phyloP scores from a whole-genome alignment of 2,888 invertebrate species.

The Stenurella melanura region DNA sequence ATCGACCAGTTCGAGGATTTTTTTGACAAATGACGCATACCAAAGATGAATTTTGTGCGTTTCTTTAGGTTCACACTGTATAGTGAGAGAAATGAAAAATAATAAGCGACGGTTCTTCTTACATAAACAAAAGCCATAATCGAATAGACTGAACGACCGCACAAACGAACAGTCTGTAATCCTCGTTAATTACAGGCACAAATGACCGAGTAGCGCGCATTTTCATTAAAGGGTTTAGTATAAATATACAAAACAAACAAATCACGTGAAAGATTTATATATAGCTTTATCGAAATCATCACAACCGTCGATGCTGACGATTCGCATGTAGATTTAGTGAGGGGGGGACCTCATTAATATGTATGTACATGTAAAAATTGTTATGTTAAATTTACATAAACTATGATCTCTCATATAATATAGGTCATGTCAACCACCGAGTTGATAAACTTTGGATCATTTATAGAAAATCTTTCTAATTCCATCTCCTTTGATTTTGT shows the following conservation, averaged over 20 bases:
- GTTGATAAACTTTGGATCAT: not conserved
- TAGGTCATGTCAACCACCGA: constrained; percentile 4
- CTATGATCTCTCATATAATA: not conserved
- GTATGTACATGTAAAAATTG: constrained; percentile 20
- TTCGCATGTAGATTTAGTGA: constrained; percentile 17
- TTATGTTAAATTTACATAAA: not conserved
- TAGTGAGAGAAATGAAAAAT: constrained; percentile 21
- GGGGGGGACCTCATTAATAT: constrained; percentile 5
- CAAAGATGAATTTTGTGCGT: no score
- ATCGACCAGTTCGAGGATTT: no score
- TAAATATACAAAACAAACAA: constrained; percentile 58
- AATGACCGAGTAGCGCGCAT: constrained; percentile 55
- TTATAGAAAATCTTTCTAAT: no score
- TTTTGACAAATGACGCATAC: no score
- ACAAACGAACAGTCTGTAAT: constrained; percentile 52
- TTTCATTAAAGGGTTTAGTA: constrained; percentile 59
- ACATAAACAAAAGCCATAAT: constrained; percentile 37
- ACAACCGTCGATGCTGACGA: not conserved
- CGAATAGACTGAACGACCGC: constrained; percentile 25
- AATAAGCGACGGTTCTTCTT: constrained; percentile 29
- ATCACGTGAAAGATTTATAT: constrained; percentile 38
- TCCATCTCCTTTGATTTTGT: no score
- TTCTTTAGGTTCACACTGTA: no score
- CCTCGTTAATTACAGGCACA: constrained; percentile 62
- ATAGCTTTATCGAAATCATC: constrained; percentile 26